Conservation (phyloP, 2,113 vertebrate genomes). For the Lasiurus cinereus region DNA sequence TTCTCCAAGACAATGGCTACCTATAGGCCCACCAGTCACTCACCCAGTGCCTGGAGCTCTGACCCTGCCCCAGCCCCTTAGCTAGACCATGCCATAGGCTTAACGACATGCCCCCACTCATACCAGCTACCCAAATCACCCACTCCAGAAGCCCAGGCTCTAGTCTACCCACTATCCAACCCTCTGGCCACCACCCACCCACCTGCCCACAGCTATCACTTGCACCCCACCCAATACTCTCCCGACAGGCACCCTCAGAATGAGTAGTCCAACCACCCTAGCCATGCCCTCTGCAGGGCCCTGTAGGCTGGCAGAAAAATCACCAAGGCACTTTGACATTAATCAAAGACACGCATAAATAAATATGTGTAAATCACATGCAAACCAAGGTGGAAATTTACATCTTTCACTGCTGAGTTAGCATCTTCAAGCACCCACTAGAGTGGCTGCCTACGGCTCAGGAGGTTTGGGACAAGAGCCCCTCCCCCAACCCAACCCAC, state of each 20-base stretch:
- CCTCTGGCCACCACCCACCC: background rate
- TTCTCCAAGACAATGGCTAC: background rate
- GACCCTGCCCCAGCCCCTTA: background rate
- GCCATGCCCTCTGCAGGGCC: slow-evolving; percentile 25
- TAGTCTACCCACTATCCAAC: background rate
- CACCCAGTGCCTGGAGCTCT: background rate
- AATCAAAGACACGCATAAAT: slow-evolving; percentile 79
- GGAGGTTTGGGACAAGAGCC: slow-evolving; percentile 22
- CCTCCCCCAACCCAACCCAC: background rate
- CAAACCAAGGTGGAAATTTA: slow-evolving; percentile 75
- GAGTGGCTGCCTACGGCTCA: slow-evolving; percentile 12
- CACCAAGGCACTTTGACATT: slow-evolving; percentile 68
- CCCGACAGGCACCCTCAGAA: background rate
- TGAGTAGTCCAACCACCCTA: background rate
- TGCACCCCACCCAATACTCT: background rate
- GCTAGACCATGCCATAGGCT: background rate
- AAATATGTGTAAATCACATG: slow-evolving; percentile 79
- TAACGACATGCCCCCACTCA: background rate
- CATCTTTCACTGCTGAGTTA: slow-evolving; percentile 73
- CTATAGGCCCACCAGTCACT: background rate
- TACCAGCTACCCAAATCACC: background rate
- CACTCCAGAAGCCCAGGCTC: background rate
- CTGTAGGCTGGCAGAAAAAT: slow-evolving; percentile 61
- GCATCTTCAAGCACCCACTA: slow-evolving; percentile 55
- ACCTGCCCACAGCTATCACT: background rate